These are phyloP conservation scores for Acrocephalus scirpaceus DNA, from an alignment of 2,797 vertebrate genomes.

Conservation along the genomic window DNA sequence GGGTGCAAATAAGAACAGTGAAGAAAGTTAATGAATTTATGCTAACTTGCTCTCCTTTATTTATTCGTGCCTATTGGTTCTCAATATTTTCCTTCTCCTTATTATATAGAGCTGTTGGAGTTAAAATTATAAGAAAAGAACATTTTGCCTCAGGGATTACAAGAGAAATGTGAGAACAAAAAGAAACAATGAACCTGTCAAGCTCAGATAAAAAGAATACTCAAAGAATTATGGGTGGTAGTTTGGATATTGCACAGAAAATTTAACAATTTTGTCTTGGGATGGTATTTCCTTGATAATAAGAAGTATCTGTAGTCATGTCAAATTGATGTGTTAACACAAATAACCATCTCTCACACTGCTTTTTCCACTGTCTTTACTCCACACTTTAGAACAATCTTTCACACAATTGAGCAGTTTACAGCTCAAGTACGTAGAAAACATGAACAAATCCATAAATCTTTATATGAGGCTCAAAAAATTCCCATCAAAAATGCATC, in stretches of 20 bases:
- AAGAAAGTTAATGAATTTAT: background rate
- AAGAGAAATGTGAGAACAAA: conserved; percentile 13
- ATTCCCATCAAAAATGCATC: background rate
- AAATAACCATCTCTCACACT: background rate
- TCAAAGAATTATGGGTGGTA: background rate
- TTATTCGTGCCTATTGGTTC: background rate
- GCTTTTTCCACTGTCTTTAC: background rate
- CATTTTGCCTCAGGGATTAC: background rate
- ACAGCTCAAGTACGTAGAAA: background rate
- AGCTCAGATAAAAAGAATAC: background rate
- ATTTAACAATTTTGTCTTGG: background rate
- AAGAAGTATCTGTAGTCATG: background rate
- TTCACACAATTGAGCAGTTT: background rate
- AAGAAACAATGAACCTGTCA: background rate
- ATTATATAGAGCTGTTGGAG: background rate
- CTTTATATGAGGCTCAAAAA: background rate
- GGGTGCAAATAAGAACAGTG: background rate
- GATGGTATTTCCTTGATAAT: background rate
- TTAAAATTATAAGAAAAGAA: background rate
- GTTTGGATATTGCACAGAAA: background rate
- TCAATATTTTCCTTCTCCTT: background rate
- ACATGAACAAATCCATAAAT: background rate
- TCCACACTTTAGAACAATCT: background rate
- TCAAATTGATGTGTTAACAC: background rate
- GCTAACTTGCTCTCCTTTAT: background rate